Conservation (phyloP, 1,140 invertebrate species). For the Ips nitidus region DNA sequence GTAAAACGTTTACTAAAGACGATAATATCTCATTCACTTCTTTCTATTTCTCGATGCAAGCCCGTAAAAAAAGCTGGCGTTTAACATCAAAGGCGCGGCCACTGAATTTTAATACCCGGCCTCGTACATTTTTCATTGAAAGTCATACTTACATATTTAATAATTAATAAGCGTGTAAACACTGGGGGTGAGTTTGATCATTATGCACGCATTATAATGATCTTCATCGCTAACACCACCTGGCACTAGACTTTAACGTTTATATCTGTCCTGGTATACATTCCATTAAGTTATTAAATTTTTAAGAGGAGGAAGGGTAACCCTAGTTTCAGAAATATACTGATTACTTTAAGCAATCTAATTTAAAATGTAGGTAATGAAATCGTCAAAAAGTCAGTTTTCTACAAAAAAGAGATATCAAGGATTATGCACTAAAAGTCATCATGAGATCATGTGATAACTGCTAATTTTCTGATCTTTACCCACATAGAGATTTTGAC, state of each 20-base stretch:
- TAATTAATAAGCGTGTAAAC: slow-evolving; percentile 13
- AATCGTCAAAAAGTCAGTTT: too few species aligned
- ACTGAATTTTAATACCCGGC: neutral
- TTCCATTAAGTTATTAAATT: too few species aligned
- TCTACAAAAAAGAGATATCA: too few species aligned
- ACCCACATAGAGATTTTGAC: too few species aligned
- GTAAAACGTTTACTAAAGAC: slow-evolving; percentile 31
- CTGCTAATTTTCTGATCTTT: too few species aligned
- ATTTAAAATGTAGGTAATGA: too few species aligned
- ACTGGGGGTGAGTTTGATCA: neutral
- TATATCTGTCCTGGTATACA: too few species aligned
- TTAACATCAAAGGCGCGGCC: neutral
- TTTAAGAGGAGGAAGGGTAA: too few species aligned
- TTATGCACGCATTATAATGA: neutral
- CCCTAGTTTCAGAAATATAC: too few species aligned
- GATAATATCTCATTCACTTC: slow-evolving; percentile 30
- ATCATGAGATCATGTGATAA: too few species aligned
- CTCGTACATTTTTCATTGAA: neutral
- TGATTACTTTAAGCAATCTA: too few species aligned
- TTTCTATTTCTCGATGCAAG: slow-evolving; percentile 1
- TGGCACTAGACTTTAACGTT: neutral
- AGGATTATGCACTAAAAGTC: too few species aligned
- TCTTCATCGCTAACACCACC: neutral
- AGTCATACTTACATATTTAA: neutral
- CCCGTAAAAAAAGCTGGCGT: neutral